phyloP scores from a whole-genome alignment of 2,888 invertebrate species.

The Temnothorax rugatulus region DNA sequence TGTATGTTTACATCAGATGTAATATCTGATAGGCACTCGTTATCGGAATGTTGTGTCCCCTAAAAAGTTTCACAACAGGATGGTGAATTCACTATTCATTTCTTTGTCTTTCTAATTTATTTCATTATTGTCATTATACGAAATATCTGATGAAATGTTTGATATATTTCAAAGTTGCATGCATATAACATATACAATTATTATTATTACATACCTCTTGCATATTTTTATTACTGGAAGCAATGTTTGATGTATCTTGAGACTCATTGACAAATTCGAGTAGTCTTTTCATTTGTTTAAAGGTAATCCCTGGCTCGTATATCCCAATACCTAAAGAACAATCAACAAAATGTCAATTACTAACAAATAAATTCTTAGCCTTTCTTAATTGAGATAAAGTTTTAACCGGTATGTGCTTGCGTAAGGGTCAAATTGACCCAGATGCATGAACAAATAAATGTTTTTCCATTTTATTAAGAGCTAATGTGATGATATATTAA shows the following conservation, averaged over 20 bases:
- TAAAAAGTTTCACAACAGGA: constrained; percentile 48
- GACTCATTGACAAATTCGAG: constrained; percentile 72
- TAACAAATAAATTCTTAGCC: neutral
- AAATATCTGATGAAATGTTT: neutral
- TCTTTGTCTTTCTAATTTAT: neutral
- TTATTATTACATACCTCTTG: constrained; percentile 62
- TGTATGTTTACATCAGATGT: constrained; percentile 42
- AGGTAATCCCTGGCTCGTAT: constrained; percentile 71
- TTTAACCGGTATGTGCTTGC: neutral
- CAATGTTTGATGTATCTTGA: constrained; percentile 64
- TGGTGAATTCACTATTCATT: neutral
- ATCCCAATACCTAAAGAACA: constrained; percentile 71
- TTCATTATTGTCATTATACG: neutral
- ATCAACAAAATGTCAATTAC: neutral
- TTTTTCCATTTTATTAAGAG: neutral
- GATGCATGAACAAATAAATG: neutral
- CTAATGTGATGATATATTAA: too few relatives aligned
- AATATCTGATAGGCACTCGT: constrained; percentile 48
- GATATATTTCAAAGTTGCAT: neutral
- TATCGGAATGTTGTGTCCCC: constrained; percentile 57
- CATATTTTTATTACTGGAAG: constrained; percentile 53
- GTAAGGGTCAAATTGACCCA: neutral
- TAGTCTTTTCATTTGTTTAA: constrained; percentile 72
- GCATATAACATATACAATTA: neutral
- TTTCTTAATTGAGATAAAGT: neutral